Conservation (phyloP, 2,888 invertebrate species). For the Eustalomyia histrio region DNA sequence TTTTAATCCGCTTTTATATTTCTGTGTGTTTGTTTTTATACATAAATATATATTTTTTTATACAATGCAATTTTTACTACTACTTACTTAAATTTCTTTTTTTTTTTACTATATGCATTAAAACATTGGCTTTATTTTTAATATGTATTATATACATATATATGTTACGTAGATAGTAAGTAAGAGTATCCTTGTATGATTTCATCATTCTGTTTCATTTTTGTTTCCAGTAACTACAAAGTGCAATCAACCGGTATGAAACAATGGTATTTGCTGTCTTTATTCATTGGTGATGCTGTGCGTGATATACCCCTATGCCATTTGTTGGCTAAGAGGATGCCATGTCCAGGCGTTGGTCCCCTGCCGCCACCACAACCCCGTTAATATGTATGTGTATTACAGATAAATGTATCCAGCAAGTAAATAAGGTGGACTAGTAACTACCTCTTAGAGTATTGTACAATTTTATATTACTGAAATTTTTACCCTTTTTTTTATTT, state of each 20-base stretch:
- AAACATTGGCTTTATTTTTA: conserved; percentile 64
- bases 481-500: conserved; percentile 50
- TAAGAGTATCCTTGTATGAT: conserved; percentile 28
- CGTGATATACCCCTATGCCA: conserved; percentile 89
- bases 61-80: conserved; percentile 60
- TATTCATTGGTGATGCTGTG: conserved; percentile 91
- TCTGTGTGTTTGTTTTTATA: conserved; percentile 31
- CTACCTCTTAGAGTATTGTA: conserved; percentile 61
- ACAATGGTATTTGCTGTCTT: conserved; percentile 90
- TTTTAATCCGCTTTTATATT: conserved; percentile 74
- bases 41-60: conserved; percentile 32
- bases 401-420: conserved; percentile 13
- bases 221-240: conserved; percentile 86
- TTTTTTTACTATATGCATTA: conserved; percentile 46
- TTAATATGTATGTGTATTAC: conserved; percentile 59
- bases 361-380: conserved; percentile 76
- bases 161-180: too few species aligned
- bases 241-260: conserved; percentile 86
- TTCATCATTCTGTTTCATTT: conserved; percentile 57
- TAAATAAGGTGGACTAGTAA: conserved; percentile 49
- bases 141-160: conserved; percentile 13
- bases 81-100: conserved; percentile 17
- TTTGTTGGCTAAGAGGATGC: conserved; percentile 87
- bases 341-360: conserved; percentile 79
- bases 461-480: conserved; percentile 22